Percentiles rank a stretch among this genome's conserved stretches.
phyloP scores from a whole-genome alignment of 2,888 invertebrate genomes.

The Nephrocerus scutellatus region DNA sequence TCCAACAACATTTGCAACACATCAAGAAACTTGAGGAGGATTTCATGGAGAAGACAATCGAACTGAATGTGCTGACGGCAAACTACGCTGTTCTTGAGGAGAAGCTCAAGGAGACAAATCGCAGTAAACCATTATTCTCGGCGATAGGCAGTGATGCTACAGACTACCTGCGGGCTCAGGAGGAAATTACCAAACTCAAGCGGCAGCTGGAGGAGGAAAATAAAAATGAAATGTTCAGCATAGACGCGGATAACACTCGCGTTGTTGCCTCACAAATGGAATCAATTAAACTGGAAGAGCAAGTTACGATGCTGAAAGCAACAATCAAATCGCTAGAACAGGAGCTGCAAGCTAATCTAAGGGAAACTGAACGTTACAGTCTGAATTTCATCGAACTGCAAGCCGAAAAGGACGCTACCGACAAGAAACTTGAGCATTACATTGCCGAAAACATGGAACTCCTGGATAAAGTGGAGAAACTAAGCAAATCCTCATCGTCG shows the following conservation, averaged over 20 bases:
- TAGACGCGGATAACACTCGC: too few relatives aligned
- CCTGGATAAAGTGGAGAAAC: constrained; percentile 63
- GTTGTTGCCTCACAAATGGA: constrained; percentile 75
- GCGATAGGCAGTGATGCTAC: constrained; percentile 24
- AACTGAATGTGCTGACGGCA: constrained; percentile 49
- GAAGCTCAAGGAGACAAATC: constrained; percentile 35
- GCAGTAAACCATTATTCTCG: constrained; percentile 38
- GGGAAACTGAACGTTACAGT: constrained; percentile 50
- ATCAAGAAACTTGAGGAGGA: constrained; percentile 53
- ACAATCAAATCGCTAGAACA: constrained; percentile 47
- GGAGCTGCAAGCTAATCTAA: constrained; percentile 50
- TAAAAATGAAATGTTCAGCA: constrained; percentile 48
- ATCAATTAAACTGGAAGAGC: constrained; percentile 71
- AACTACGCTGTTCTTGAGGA: constrained; percentile 45
- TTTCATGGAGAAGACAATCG: constrained; percentile 52
- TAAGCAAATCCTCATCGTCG: constrained; percentile 63
- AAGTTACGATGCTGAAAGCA: constrained; percentile 51
- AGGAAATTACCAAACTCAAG: constrained; percentile 51
- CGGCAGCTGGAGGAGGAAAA: constrained; percentile 68
- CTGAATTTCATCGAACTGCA: constrained; percentile 44
- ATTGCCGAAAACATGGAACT: constrained; percentile 69
- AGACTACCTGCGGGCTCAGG: constrained; percentile 30
- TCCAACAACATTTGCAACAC: constrained; percentile 51
- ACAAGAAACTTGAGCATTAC: constrained; percentile 58
- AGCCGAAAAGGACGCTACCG: constrained; percentile 56